Evolutionary conservation across 2,113 vertebrate genomes (phyloP).

Genomic region (Seriola dumerili): DNA sequence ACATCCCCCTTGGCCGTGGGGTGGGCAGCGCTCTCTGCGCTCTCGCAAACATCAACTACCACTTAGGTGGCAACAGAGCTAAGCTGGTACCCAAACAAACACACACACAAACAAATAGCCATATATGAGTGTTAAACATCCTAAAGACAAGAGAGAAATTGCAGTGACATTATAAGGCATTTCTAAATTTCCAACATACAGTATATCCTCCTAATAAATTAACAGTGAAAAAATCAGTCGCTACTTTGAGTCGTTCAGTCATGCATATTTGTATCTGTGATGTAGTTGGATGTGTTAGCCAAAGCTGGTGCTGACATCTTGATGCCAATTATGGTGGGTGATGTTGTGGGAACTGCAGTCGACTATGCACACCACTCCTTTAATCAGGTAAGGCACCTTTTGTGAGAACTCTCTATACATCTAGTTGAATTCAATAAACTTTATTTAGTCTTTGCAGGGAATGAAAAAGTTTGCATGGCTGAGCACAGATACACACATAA

Average conservation of each 20-base stretch:
- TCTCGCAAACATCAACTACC: constrained; percentile 82
- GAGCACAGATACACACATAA: not conserved
- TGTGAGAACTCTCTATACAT: not conserved
- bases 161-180: too few relatives aligned
- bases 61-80: constrained; percentile 70
- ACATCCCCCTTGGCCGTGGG: constrained; percentile 80
- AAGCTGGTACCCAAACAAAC: constrained; percentile 82
- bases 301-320: constrained; percentile 84
- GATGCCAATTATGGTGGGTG: constrained; percentile 81
- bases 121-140: too few relatives aligned
- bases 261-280: constrained; percentile 20
- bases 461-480: not conserved
- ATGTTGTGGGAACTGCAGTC: constrained; percentile 85
- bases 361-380: constrained; percentile 87
- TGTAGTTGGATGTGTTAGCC: constrained; percentile 85
- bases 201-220: too few relatives aligned
- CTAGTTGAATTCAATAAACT: not conserved
- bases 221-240: too few relatives aligned
- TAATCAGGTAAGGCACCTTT: constrained; percentile 83
- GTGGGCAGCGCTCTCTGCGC: constrained; percentile 88
- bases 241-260: not conserved
- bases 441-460: not conserved
- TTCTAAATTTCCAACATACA: too few relatives aligned
- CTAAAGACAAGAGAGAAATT: not conserved
- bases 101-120: not conserved